These are phyloP conservation scores for Turdus rufiventris DNA, from an alignment of 2,113 vertebrate genomes.

Conservation along the genomic window DNA sequence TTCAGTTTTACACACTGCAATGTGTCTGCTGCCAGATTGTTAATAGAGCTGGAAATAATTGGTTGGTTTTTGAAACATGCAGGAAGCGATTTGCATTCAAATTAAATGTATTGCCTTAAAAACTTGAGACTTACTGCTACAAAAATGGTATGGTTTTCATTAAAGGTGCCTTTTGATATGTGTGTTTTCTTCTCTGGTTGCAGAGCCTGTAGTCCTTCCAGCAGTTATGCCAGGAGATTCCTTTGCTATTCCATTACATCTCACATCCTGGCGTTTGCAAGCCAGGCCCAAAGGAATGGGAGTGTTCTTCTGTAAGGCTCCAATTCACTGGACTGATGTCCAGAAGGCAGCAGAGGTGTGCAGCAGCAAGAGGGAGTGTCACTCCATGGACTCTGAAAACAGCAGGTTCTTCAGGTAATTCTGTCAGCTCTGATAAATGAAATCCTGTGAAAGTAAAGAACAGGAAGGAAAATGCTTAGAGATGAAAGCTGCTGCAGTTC, in stretches of 20 bases:
- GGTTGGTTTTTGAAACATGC: not conserved
- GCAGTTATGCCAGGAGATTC: conserved; percentile 89
- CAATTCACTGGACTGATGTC: conserved; percentile 95
- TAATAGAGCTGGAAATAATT: not conserved
- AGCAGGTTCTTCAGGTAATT: conserved; percentile 89
- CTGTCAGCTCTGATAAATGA: not conserved
- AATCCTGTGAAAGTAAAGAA: not conserved
- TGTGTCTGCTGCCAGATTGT: not conserved
- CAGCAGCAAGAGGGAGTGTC: conserved; percentile 93
- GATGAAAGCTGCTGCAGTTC: not conserved
- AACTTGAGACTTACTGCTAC: not conserved
- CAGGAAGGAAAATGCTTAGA: not conserved
- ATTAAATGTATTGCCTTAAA: fast-evolving
- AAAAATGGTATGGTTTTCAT: not conserved
- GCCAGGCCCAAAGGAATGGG: conserved; percentile 91
- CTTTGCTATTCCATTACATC: conserved; percentile 88
- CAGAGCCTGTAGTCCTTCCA: conserved; percentile 93
- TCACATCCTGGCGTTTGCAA: conserved; percentile 95
- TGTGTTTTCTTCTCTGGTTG: conserved; percentile 1
- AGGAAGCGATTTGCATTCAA: not conserved
- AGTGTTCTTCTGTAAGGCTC: conserved; percentile 93
- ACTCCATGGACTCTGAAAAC: conserved; percentile 87
- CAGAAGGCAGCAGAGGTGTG: conserved; percentile 84
- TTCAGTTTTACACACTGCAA: not conserved
- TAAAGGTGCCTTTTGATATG: not conserved